These are phyloP conservation scores for Stegodyphus mimosarum DNA, from an alignment of 1,140 invertebrate species.

Conservation along the genomic window DNA sequence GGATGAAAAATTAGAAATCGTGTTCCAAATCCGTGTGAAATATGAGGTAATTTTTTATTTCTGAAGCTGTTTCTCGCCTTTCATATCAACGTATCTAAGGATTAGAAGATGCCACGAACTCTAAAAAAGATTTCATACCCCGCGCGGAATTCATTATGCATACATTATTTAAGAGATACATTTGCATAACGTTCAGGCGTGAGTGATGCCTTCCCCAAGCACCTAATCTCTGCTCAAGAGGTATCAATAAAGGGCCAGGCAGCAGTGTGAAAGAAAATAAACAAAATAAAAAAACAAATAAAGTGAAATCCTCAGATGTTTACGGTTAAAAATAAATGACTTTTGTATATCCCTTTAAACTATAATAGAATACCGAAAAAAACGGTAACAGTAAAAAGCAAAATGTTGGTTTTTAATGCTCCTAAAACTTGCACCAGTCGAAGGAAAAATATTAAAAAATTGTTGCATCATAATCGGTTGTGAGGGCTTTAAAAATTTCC, in stretches of 20 bases:
- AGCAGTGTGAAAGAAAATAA: slow-evolving; percentile 13
- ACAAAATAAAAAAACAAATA: background rate
- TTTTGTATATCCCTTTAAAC: slow-evolving; percentile 43
- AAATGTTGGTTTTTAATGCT: slow-evolving; percentile 3
- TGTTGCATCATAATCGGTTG: slow-evolving; percentile 43
- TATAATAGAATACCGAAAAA: slow-evolving; percentile 57
- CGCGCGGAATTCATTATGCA: slow-evolving; percentile 39
- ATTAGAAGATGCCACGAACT: too few species aligned
- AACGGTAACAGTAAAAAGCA: slow-evolving; percentile 3
- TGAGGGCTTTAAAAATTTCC: slow-evolving; percentile 41
- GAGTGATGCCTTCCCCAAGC: slow-evolving; percentile 40
- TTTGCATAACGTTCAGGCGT: slow-evolving; percentile 16
- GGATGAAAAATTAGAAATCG: background rate
- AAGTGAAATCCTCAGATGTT: slow-evolving; percentile 37
- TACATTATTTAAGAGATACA: slow-evolving; percentile 28
- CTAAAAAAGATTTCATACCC: too few species aligned
- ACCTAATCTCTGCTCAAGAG: slow-evolving; percentile 29
- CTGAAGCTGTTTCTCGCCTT: background rate
- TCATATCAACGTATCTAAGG: too few species aligned
- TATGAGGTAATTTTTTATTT: background rate
- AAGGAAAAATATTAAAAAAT: slow-evolving; percentile 45
- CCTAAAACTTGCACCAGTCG: background rate
- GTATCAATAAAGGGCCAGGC: too few species aligned
- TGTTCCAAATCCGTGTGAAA: background rate
- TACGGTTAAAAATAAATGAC: slow-evolving; percentile 53